A percentile compares a stretch with the other conserved stretches of the same genome.
Evolutionary conservation across 2,113 vertebrate species (phyloP).

Genomic region (Ranitomeya imitator): DNA sequence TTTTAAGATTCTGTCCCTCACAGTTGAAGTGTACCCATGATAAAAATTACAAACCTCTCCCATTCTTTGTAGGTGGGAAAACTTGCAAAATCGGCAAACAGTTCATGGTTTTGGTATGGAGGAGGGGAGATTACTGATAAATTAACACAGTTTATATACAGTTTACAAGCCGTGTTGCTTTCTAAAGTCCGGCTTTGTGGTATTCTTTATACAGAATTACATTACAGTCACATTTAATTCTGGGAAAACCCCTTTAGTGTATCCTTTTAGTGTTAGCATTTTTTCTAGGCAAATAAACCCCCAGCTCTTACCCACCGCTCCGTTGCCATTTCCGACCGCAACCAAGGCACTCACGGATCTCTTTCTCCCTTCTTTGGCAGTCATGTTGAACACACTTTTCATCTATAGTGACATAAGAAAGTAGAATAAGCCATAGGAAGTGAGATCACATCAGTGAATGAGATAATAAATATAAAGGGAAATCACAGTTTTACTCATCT

Average conservation of each 20-base stretch:
- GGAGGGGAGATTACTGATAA: too few relatives aligned
- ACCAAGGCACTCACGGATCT: slow-evolving; percentile 86
- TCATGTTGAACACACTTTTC: slow-evolving; percentile 94
- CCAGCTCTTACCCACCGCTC: slow-evolving; percentile 80
- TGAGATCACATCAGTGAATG: too few relatives aligned
- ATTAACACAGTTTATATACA: too few relatives aligned
- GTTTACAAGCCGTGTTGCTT: too few relatives aligned
- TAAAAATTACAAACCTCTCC: too few relatives aligned
- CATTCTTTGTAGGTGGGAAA: too few relatives aligned
- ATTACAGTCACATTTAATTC: neutral
- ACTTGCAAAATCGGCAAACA: too few relatives aligned
- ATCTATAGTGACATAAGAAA: slow-evolving; percentile 72
- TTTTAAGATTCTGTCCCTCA: too few relatives aligned
- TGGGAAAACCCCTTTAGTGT: neutral
- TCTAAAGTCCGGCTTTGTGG: too few relatives aligned
- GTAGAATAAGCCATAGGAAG: too few relatives aligned
- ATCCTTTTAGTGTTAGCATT: neutral
- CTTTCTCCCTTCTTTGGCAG: slow-evolving; percentile 91
- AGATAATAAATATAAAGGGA: neutral
- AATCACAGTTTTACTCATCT: neutral
- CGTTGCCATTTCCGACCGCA: slow-evolving; percentile 88
- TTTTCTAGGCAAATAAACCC: neutral
- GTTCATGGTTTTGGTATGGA: too few relatives aligned
- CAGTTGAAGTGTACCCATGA: too few relatives aligned
- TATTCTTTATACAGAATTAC: neutral